Evolutionary conservation across 2,888 invertebrate genomes (phyloP).

Genomic region (Phengaris arion): DNA sequence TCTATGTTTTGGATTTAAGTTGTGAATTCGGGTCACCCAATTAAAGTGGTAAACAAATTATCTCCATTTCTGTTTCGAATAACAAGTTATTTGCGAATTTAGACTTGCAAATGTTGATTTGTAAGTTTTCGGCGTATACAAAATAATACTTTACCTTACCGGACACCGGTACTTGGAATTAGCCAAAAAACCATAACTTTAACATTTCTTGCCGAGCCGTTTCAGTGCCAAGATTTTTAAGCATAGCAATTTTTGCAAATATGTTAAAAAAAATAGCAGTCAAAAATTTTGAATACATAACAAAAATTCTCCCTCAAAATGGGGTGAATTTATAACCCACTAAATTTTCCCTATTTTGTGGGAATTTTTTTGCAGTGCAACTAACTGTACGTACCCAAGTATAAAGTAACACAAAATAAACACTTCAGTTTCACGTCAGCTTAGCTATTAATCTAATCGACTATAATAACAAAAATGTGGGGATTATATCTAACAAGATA

Average conservation of each 20-base stretch:
- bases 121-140: background rate
- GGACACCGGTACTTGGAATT: background rate
- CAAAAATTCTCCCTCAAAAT: background rate
- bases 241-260: too few species aligned
- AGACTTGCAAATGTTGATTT: background rate
- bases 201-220: too few species aligned
- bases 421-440: constrained; percentile 1
- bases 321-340: background rate
- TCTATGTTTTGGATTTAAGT: background rate
- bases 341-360: too few species aligned
- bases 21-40: background rate
- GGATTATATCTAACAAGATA: background rate
- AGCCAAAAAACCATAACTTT: background rate
- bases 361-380: background rate
- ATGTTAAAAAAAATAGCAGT: background rate
- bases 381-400: background rate
- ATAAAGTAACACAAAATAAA: background rate
- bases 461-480: background rate
- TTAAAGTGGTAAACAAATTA: background rate
- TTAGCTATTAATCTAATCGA: background rate
- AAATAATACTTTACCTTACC: too few species aligned
- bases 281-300: background rate
- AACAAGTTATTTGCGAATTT: background rate
- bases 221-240: too few species aligned
- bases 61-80: constrained; percentile 3